These are phyloP conservation scores for Vanessa tameamea DNA, from an alignment of 1,140 invertebrate genomes.

Conservation along the genomic window DNA sequence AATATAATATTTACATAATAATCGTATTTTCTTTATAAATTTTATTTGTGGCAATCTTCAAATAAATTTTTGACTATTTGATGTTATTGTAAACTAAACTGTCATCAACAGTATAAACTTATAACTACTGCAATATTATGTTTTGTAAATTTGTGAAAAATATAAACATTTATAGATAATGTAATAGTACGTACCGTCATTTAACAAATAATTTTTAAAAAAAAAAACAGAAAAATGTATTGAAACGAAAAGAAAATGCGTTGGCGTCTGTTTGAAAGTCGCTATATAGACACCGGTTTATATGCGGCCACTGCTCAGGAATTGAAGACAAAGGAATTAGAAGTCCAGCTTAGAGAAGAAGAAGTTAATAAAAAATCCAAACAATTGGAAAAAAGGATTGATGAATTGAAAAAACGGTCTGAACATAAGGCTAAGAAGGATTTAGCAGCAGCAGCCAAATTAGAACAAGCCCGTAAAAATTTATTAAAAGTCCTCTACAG, in stretches of 20 bases:
- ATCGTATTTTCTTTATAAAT: too few relatives aligned
- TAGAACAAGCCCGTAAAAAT: slow-evolving; percentile 32
- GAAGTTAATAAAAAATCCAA: slow-evolving; percentile 22
- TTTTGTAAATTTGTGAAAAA: too few relatives aligned
- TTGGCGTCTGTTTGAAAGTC: slow-evolving; percentile 20
- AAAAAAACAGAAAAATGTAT: slow-evolving; percentile 5
- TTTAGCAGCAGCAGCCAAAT: slow-evolving; percentile 19
- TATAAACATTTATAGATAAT: too few relatives aligned
- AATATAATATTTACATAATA: too few relatives aligned
- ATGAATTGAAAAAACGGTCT: slow-evolving; percentile 14
- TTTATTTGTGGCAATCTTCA: too few relatives aligned
- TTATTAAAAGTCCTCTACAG: neutral
- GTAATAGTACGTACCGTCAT: too few relatives aligned
- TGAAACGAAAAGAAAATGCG: slow-evolving; percentile 24
- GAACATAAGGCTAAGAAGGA: slow-evolving; percentile 14
- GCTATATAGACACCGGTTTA: neutral
- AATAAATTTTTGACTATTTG: too few relatives aligned
- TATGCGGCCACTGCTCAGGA: neutral
- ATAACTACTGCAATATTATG: too few relatives aligned
- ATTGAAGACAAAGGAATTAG: slow-evolving; percentile 20
- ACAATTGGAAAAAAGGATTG: slow-evolving; percentile 20
- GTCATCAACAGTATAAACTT: too few relatives aligned
- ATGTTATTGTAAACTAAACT: too few relatives aligned
- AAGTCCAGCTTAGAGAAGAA: slow-evolving; percentile 30
- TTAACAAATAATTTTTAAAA: too few relatives aligned